phyloP scores from a whole-genome alignment of 2,113 vertebrate species.

The Ophthalmolycus amberensis region DNA sequence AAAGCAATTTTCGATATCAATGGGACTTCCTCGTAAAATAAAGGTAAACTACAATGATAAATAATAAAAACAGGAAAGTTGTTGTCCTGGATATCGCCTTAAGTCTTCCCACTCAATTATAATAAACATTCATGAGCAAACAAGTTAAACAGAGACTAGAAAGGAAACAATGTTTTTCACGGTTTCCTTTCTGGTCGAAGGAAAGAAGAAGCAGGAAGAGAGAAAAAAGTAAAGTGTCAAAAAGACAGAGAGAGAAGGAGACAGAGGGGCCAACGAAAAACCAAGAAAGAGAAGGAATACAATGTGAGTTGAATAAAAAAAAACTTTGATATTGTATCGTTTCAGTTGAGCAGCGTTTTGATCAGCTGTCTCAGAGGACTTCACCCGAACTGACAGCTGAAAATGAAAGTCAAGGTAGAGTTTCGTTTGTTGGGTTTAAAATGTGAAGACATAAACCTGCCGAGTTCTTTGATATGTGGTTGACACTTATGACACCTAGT shows the following conservation, averaged over 20 bases:
- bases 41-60: not conserved
- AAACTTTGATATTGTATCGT: slow-evolving; percentile 48
- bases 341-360: slow-evolving; percentile 62
- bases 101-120: not conserved
- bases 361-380: slow-evolving; percentile 51
- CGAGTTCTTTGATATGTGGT: slow-evolving; percentile 46
- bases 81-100: not conserved
- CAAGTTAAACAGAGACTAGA: slow-evolving; percentile 15
- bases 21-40: too few relatives aligned
- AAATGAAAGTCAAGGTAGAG: slow-evolving; percentile 57
- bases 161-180: not conserved
- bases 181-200: not conserved
- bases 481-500: slow-evolving; percentile 52
- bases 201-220: not conserved
- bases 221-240: slow-evolving; percentile 7
- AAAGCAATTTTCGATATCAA: too few relatives aligned
- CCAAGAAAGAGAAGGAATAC: slow-evolving; percentile 8
- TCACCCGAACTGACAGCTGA: slow-evolving; percentile 51
- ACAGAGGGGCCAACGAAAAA: slow-evolving; percentile 24
- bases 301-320: slow-evolving; percentile 40
- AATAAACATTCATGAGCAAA: not conserved
- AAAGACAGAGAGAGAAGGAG: slow-evolving; percentile 9
- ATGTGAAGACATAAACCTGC: slow-evolving; percentile 43
- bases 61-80: not conserved
- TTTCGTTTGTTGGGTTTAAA: slow-evolving; percentile 40